Evolutionary conservation across 2,888 invertebrate genomes (phyloP).

Genomic region (Clistopyga incitator): DNA sequence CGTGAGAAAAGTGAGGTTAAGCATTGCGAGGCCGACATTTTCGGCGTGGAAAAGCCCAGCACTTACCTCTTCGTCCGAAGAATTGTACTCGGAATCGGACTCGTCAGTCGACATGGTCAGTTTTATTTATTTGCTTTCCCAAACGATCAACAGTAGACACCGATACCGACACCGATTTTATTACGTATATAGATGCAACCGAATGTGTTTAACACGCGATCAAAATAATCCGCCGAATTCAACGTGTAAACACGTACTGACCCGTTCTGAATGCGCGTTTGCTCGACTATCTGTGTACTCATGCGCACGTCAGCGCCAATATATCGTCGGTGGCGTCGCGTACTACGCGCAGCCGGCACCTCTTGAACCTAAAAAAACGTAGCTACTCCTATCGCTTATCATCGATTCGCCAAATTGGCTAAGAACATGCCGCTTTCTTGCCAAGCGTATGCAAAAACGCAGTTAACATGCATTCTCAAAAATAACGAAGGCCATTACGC

Average conservation of each 20-base stretch:
- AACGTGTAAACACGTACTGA: constrained; percentile 1
- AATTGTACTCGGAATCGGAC: constrained; percentile 85
- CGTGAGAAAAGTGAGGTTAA: constrained; percentile 71
- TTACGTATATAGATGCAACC: background rate
- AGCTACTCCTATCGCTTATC: constrained; percentile 8
- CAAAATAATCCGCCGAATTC: background rate
- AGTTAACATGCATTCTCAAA: background rate
- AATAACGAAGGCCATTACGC: background rate
- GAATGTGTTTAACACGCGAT: background rate
- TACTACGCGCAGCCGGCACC: constrained; percentile 12
- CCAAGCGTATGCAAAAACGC: background rate
- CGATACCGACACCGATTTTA: too few relatives aligned
- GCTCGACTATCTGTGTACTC: background rate
- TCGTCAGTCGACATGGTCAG: constrained; percentile 67
- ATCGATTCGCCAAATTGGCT: constrained; percentile 9
- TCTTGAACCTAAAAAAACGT: constrained; percentile 1
- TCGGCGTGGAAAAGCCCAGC: constrained; percentile 1
- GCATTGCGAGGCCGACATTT: background rate
- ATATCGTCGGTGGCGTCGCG: background rate
- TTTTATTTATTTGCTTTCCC: background rate
- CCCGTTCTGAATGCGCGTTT: background rate
- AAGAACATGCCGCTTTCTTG: background rate
- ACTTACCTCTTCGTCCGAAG: constrained; percentile 87
- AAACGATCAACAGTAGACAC: background rate
- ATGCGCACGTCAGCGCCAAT: constrained; percentile 2